phyloP scores from a whole-genome alignment of 1,140 invertebrate species.

The Apis laboriosa region DNA sequence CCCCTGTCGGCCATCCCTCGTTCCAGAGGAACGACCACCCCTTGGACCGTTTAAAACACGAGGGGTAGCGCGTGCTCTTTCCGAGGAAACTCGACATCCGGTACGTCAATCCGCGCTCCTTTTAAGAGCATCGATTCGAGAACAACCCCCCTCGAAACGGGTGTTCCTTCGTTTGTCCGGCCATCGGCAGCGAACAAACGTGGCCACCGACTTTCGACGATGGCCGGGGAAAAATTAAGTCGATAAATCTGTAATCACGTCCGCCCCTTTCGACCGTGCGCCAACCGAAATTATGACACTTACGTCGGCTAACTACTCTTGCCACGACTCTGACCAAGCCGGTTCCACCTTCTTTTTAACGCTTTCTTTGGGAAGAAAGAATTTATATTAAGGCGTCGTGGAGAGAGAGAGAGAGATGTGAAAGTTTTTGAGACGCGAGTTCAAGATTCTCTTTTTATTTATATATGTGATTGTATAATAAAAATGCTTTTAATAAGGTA shows the following conservation, averaged over 20 bases:
- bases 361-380: not conserved
- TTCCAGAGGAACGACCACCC: conserved; percentile 4
- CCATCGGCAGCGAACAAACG: not conserved
- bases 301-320: not conserved
- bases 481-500: too few relatives aligned
- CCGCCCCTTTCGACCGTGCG: not conserved
- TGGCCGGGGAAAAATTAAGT: conserved; percentile 33
- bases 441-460: too few relatives aligned
- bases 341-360: not conserved
- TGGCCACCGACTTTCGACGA: not conserved
- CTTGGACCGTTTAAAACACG: conserved; percentile 36
- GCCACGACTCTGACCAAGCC: not conserved
- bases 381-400: not conserved
- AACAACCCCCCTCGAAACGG: not conserved
- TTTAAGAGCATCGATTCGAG: conserved; percentile 33
- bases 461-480: too few relatives aligned
- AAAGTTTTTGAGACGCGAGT: too few relatives aligned
- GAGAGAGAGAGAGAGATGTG: not conserved
- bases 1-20: conserved; percentile 5
- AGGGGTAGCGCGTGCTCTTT: conserved; percentile 5
- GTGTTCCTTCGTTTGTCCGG: conserved; percentile 2
- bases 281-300: conserved; percentile 20
- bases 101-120: conserved; percentile 22
- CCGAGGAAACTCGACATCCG: conserved; percentile 8
- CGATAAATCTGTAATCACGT: conserved; percentile 34